Percentiles rank a stretch among this genome's conserved stretches.
Conservation (phyloP, 2,797 vertebrate species). For the Luscinia luscinia region DNA sequence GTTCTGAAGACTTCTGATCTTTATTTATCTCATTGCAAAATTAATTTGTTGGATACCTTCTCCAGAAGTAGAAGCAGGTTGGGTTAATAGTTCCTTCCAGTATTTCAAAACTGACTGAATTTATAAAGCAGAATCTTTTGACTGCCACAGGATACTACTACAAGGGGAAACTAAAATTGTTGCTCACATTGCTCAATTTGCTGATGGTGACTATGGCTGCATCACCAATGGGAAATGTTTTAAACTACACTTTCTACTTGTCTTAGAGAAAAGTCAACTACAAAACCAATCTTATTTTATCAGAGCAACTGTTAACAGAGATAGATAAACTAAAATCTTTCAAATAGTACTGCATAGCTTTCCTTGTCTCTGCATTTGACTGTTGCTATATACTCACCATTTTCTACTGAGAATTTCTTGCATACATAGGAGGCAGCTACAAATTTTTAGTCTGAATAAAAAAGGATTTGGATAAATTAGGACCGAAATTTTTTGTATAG, state of each 20-base stretch:
- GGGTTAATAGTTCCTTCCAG: not conserved
- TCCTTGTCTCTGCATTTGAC: not conserved
- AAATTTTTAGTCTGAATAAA: not conserved
- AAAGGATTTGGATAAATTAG: not conserved
- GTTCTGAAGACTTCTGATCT: not conserved
- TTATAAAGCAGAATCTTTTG: constrained; percentile 2
- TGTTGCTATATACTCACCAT: not conserved
- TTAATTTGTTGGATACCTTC: not conserved
- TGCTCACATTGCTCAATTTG: not conserved
- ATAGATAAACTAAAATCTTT: not conserved
- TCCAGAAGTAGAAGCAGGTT: not conserved
- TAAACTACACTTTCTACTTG: not conserved
- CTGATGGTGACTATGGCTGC: not conserved
- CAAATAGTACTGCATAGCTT: not conserved
- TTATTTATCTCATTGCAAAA: constrained; percentile 2
- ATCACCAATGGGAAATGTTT: not conserved
- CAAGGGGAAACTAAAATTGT: not conserved
- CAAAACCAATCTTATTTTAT: not conserved
- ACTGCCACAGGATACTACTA: not conserved
- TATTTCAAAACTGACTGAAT: not conserved
- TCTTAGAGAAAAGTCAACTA: not conserved
- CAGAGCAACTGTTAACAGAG: not conserved
- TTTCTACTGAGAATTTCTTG: not conserved
- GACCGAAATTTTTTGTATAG: not conserved
- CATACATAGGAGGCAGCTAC: not conserved